Conservation (phyloP, 2,888 invertebrate species). For the Drepanosiphum platanoidis region DNA sequence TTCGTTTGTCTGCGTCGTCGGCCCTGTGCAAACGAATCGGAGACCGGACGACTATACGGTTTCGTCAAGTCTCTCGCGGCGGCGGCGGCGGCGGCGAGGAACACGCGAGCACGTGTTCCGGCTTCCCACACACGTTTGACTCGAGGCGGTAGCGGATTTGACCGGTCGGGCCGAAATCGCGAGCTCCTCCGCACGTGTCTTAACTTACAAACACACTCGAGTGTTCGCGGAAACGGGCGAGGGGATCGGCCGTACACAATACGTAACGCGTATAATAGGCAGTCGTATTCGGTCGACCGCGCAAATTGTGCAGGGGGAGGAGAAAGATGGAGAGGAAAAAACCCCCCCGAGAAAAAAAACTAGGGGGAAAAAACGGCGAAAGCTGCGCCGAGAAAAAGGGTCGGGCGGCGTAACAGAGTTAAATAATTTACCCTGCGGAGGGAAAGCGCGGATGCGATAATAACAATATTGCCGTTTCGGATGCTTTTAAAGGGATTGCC, state of each 20-base stretch:
- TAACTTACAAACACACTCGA: constrained; percentile 52
- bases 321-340: not conserved
- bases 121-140: constrained; percentile 1
- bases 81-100: not conserved
- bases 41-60: too few species aligned
- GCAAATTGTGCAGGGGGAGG: constrained; percentile 52
- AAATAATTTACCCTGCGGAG: constrained; percentile 51
- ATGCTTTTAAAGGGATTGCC: constrained; percentile 53
- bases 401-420: constrained; percentile 46
- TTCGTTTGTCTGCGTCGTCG: too few species aligned
- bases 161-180: constrained; percentile 20
- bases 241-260: not conserved
- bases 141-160: not conserved
- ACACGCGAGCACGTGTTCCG: constrained; percentile 36
- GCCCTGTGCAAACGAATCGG: too few species aligned
- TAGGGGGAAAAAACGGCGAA: not conserved
- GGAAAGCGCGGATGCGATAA: constrained; percentile 45
- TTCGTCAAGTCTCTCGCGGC: constrained; percentile 8
- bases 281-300: constrained; percentile 24
- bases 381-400: not conserved
- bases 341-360: constrained; percentile 18
- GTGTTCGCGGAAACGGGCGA: not conserved
- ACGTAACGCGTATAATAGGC: not conserved
- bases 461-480: constrained; percentile 51
- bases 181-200: constrained; percentile 46